A percentile compares a stretch with the other conserved stretches of the same genome.
phyloP scores from a whole-genome alignment of 2,113 vertebrate genomes.

The Brachyhypopomus gauderio region DNA sequence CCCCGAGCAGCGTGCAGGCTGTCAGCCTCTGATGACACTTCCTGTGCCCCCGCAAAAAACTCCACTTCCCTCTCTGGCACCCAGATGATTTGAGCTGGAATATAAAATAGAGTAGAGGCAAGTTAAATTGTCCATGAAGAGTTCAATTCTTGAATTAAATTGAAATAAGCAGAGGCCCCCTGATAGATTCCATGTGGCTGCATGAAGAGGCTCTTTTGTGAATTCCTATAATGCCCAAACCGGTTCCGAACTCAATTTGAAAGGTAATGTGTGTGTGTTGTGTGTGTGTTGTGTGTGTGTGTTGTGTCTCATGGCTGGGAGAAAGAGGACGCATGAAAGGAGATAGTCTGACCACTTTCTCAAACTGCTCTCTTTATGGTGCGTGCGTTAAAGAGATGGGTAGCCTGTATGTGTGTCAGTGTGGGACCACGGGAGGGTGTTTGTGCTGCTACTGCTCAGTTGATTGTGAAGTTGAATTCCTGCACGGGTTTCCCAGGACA shows the following conservation, averaged over 20 bases:
- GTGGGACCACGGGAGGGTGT: conserved; percentile 21
- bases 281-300: conserved; percentile 43
- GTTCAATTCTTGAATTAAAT: conserved; percentile 55
- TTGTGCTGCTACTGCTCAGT: conserved; percentile 3
- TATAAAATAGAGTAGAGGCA: conserved; percentile 29
- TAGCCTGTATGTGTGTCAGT: conserved; percentile 9
- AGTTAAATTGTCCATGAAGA: conserved; percentile 54
- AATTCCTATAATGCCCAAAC: conserved; percentile 53
- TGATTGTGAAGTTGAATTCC: conserved; percentile 2
- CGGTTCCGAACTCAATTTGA: conserved; percentile 55
- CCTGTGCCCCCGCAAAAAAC: neutral
- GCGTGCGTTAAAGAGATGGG: conserved; percentile 28
- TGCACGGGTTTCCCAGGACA: conserved; percentile 8
- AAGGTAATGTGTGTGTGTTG: conserved; percentile 47
- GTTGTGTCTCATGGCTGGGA: conserved; percentile 27
- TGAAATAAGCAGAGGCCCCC: conserved; percentile 50
- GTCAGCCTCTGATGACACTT: neutral
- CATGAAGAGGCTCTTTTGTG: conserved; percentile 55
- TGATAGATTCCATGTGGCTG: conserved; percentile 51
- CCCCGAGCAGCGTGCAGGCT: conserved; percentile 28
- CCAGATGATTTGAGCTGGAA: conserved; percentile 3
- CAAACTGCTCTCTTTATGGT: conserved; percentile 11
- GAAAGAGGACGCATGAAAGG: conserved; percentile 57
- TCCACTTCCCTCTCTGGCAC: neutral
- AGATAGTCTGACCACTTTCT: conserved; percentile 26